A percentile compares a stretch with the other conserved stretches of the same genome.
Conservation (phyloP, 2,888 invertebrate species). For the Mythimna vitellina region DNA sequence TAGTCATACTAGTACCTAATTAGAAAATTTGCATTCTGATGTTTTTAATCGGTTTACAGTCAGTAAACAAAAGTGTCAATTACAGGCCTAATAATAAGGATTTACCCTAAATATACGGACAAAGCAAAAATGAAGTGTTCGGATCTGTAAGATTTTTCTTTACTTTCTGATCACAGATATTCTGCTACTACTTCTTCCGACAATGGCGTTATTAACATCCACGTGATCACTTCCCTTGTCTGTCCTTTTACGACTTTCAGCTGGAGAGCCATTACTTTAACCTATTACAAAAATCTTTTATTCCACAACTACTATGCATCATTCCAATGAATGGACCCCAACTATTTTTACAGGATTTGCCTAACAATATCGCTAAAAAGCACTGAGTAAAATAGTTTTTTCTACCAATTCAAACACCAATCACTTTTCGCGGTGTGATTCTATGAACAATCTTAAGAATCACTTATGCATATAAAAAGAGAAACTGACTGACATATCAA, state of each 20-base stretch:
- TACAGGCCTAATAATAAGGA: neutral
- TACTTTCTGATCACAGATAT: neutral
- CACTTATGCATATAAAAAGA: neutral
- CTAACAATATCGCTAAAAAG: neutral
- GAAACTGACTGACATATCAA: too few relatives aligned
- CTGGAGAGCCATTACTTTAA: slow-evolving; percentile 11
- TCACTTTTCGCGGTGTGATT: neutral
- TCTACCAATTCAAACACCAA: neutral
- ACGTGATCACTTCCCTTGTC: slow-evolving; percentile 12
- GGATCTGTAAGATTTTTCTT: neutral
- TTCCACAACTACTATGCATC: neutral
- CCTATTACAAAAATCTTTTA: neutral
- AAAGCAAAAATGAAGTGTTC: neutral
- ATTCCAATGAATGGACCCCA: slow-evolving; percentile 12
- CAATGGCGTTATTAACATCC: neutral
- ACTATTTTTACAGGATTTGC: slow-evolving; percentile 15
- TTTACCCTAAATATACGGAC: neutral
- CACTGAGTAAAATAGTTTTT: neutral
- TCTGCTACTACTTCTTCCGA: neutral
- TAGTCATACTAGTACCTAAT: too few relatives aligned
- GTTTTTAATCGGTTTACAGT: neutral
- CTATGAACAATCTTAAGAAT: neutral
- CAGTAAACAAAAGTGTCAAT: slow-evolving; percentile 1
- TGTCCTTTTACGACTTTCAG: slow-evolving; percentile 20
- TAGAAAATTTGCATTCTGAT: slow-evolving; percentile 12